Conservation (phyloP, 1,140 invertebrate genomes). For the Drosophila persimilis region DNA sequence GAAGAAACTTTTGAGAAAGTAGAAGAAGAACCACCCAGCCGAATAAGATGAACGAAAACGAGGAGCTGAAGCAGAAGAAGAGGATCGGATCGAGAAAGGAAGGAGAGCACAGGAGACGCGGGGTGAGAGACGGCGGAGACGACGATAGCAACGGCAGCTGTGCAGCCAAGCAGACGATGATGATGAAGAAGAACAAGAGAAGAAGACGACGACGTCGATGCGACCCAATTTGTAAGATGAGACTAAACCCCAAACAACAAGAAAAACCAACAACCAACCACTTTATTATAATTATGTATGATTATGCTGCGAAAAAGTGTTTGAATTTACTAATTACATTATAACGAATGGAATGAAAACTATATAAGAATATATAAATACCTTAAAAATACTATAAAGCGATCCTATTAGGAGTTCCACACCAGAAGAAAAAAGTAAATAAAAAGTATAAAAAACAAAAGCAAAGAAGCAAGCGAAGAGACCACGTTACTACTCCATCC, state of each 20-base stretch:
- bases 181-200: constrained; percentile 31
- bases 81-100: constrained; percentile 3
- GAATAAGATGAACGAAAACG: constrained; percentile 24
- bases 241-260: constrained; percentile 58
- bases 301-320: constrained; percentile 73
- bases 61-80: constrained; percentile 21
- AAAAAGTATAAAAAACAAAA: constrained; percentile 55
- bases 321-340: constrained; percentile 80
- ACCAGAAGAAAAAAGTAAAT: constrained; percentile 51
- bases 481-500: constrained; percentile 51
- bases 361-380: constrained; percentile 80
- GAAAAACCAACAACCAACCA: constrained; percentile 51
- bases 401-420: constrained; percentile 74
- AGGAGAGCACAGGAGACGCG: constrained; percentile 5
- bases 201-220: constrained; percentile 34
- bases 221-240: constrained; percentile 54
- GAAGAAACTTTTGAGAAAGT: constrained; percentile 31
- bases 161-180: constrained; percentile 49
- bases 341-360: constrained; percentile 74
- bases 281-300: constrained; percentile 55
- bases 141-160: constrained; percentile 48
- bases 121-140: constrained; percentile 1
- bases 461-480: constrained; percentile 46
- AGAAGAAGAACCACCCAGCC: constrained; percentile 38
- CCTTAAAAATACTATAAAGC: constrained; percentile 64